Evolutionary conservation across 2,888 invertebrate genomes (phyloP).

Genomic region (Xanthorhoe designata): DNA sequence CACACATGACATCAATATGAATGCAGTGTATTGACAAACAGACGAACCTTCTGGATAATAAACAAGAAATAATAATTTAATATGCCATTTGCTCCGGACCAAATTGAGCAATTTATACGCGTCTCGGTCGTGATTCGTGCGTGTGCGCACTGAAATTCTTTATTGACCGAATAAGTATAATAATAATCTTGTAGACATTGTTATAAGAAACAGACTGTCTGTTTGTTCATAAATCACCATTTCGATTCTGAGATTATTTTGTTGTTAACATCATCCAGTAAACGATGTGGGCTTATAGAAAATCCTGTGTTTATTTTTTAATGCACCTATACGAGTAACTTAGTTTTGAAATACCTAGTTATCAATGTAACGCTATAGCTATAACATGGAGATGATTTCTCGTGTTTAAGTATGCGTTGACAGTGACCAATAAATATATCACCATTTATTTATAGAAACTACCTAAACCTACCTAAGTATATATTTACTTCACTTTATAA

Average conservation of each 20-base stretch:
- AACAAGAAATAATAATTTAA: constrained; percentile 72
- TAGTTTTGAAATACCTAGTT: no score
- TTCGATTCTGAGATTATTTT: not conserved
- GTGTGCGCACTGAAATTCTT: constrained; percentile 49
- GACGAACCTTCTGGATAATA: constrained; percentile 13
- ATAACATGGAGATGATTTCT: no score
- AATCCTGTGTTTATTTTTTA: no score
- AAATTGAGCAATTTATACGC: constrained; percentile 82
- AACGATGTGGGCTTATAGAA: not conserved
- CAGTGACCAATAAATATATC: no score
- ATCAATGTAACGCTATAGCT: no score
- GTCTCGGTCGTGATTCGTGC: constrained; percentile 52
- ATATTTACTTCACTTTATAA: no score
- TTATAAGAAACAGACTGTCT: not conserved
- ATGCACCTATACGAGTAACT: no score
- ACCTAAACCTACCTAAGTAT: no score
- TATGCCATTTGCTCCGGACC: constrained; percentile 70
- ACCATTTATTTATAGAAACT: no score
- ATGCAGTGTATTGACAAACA: constrained; percentile 23
- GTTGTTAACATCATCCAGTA: not conserved
- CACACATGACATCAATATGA: not conserved
- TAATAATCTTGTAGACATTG: constrained; percentile 3
- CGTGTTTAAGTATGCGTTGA: no score
- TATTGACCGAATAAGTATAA: constrained; percentile 53
- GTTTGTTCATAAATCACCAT: not conserved